A percentile compares a stretch with the other conserved stretches of the same genome.
Evolutionary conservation across 2,888 invertebrate genomes (phyloP).

Genomic region (Bellardia pandia): DNA sequence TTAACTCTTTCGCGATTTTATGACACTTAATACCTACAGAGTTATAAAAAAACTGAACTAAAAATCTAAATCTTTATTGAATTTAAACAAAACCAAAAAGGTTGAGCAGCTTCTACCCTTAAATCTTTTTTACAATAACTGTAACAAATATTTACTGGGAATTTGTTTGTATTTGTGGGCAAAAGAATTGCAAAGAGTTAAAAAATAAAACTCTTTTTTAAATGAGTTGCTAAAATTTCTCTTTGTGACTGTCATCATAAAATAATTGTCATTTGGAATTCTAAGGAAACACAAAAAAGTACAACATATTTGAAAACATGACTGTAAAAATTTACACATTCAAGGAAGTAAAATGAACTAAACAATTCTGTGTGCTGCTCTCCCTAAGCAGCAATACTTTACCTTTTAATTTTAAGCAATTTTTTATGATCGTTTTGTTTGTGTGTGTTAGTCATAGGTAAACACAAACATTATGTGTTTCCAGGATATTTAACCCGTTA

Average conservation of each 20-base stretch:
- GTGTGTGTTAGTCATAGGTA: conserved; percentile 17
- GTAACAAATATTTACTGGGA: conserved; percentile 48
- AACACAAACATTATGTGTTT: conserved; percentile 62
- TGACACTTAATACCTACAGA: not conserved
- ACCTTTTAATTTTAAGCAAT: not conserved
- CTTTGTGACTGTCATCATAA: conserved; percentile 65
- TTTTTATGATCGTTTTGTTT: conserved; percentile 58
- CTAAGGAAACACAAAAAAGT: conserved; percentile 16
- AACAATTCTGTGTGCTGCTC: not conserved
- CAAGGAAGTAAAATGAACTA: conserved; percentile 22
- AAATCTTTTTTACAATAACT: conserved; percentile 29
- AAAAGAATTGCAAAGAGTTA: conserved; percentile 28
- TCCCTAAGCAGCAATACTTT: conserved; percentile 32
- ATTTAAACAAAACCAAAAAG: conserved; percentile 10
- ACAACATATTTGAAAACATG: not conserved
- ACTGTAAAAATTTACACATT: conserved; percentile 19
- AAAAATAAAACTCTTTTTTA: conserved; percentile 56
- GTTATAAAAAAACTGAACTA: conserved; percentile 60
- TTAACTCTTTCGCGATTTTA: conserved; percentile 61
- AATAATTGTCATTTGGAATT: conserved; percentile 68
- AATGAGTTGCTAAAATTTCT: conserved; percentile 57
- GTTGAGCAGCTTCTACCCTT: not conserved
- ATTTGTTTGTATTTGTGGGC: not conserved
- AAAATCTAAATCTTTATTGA: conserved; percentile 57
- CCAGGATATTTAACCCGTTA: conserved; percentile 68